Conservation (phyloP, 2,888 invertebrate species). For the Cryptus viduatorius region DNA sequence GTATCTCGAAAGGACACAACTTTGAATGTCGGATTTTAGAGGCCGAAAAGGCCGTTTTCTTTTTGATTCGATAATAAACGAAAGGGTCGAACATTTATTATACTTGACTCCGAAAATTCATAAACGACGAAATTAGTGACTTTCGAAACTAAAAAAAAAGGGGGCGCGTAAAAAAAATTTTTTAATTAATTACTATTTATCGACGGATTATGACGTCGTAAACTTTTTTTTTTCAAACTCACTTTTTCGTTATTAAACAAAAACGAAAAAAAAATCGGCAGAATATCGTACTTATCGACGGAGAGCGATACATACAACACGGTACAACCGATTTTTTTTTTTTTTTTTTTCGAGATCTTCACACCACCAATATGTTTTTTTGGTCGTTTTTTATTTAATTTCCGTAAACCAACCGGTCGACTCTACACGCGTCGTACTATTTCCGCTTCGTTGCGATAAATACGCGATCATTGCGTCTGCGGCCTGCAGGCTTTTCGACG, state of each 20-base stretch:
- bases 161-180: neutral
- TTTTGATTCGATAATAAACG: too few relatives aligned
- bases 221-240: neutral
- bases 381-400: slow-evolving; percentile 12
- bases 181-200: neutral
- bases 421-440: slow-evolving; percentile 20
- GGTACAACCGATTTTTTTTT: neutral
- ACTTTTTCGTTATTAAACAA: neutral
- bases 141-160: neutral
- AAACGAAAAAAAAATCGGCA: neutral
- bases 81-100: neutral
- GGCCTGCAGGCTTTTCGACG: neutral
- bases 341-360: neutral
- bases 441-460: slow-evolving; percentile 52
- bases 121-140: neutral
- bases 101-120: neutral
- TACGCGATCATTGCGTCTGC: slow-evolving; percentile 35
- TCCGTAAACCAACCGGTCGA: slow-evolving; percentile 14
- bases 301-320: too few relatives aligned
- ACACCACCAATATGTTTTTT: neutral
- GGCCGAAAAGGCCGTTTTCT: neutral
- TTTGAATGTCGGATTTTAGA: neutral
- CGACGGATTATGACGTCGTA: neutral
- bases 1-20: neutral
- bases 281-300: neutral